Conservation (phyloP, 2,113 vertebrate genomes). For the Synchiropus splendidus region DNA sequence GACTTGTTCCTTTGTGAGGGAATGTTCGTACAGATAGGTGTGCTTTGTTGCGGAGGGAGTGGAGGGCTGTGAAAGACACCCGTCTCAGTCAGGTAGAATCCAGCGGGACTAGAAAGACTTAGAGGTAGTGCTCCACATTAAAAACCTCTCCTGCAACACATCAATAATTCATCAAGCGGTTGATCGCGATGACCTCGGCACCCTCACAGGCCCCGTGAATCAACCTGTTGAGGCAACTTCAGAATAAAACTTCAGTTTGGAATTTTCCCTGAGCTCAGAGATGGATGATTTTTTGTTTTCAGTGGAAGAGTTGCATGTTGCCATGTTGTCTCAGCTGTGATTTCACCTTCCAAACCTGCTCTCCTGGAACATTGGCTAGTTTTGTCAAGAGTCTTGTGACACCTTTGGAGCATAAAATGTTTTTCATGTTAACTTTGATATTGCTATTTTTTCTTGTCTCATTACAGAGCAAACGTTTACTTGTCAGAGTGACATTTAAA, state of each 20-base stretch:
- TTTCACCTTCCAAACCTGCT: slow-evolving; percentile 4
- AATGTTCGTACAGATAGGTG: slow-evolving; percentile 18
- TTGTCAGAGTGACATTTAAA: no score
- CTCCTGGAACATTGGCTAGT: no score
- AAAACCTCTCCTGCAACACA: slow-evolving; percentile 17
- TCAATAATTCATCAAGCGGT: slow-evolving; percentile 41
- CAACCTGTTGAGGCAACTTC: slow-evolving; percentile 28
- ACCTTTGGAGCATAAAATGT: no score
- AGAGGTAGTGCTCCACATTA: background rate
- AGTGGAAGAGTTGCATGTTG: slow-evolving; percentile 20
- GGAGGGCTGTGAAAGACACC: slow-evolving; percentile 20
- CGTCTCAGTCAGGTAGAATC: slow-evolving; percentile 11
- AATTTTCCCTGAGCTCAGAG: slow-evolving; percentile 21
- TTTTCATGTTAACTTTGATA: no score
- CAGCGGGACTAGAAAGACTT: background rate
- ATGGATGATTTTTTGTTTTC: slow-evolving; percentile 9
- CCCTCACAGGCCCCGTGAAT: slow-evolving; percentile 45
- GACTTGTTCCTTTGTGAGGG: slow-evolving; percentile 30
- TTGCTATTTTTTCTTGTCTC: no score
- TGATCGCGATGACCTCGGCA: slow-evolving; percentile 49
- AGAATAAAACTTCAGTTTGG: slow-evolving; percentile 27
- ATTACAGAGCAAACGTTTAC: no score
- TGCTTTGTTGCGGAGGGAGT: slow-evolving; percentile 41
- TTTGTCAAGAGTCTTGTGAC: slow-evolving; percentile 5
- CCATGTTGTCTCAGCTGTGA: background rate